Percentiles rank a stretch among this genome's conserved stretches.
Evolutionary conservation across 2,797 vertebrate species (phyloP).

Genomic region (Pantherophis alleghaniensis): DNA sequence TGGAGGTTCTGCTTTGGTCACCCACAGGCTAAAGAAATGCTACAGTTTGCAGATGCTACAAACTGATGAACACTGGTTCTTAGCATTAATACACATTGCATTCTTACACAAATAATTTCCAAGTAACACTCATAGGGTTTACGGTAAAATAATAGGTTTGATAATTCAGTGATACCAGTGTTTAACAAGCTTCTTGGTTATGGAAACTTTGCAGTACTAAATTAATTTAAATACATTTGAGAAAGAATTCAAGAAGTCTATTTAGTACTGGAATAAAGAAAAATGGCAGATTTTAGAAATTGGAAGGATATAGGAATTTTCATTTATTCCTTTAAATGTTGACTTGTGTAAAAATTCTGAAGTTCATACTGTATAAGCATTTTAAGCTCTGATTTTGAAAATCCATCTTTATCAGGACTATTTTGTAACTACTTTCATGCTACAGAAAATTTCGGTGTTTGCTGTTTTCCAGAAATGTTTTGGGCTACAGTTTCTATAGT

Average conservation of each 20-base stretch:
- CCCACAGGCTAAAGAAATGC: not conserved
- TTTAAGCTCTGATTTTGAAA: not conserved
- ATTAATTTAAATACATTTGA: not conserved
- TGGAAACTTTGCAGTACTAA: not conserved
- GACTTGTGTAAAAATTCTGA: not conserved
- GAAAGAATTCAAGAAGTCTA: not conserved
- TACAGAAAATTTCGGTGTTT: not conserved
- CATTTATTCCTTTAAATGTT: not conserved
- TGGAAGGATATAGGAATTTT: not conserved
- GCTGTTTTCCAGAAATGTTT: not conserved
- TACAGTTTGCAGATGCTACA: not conserved
- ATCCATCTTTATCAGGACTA: not conserved
- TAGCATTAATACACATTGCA: not conserved
- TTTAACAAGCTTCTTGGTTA: not conserved
- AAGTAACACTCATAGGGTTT: not conserved
- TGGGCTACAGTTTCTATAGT: not conserved
- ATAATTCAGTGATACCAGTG: not conserved
- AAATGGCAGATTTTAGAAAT: not conserved
- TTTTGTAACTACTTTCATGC: not conserved
- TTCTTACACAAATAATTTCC: not conserved
- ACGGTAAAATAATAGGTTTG: not conserved
- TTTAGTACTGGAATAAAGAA: not conserved
- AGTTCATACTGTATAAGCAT: not conserved
- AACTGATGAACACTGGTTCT: not conserved
- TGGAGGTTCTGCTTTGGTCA: not conserved